These are phyloP conservation scores for Stylophora pistillata DNA, from an alignment of 64 coral and sea anemone genomes.

Conservation along the genomic window DNA sequence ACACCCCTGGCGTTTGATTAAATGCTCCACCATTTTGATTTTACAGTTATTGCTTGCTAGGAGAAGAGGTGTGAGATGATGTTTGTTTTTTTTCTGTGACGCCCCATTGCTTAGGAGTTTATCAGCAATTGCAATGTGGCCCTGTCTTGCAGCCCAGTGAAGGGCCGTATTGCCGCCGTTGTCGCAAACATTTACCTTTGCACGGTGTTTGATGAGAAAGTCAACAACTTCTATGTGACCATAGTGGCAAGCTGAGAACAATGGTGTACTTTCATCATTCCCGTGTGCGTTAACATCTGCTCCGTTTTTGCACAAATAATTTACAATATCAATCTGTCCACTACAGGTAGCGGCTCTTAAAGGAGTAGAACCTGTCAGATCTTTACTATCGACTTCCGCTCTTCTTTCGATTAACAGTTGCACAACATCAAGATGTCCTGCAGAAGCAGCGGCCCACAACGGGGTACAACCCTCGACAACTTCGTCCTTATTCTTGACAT, in stretches of 20 bases:
- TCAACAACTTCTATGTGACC: constrained; percentile 65
- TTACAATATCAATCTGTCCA: constrained; percentile 69
- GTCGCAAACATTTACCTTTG: constrained; percentile 65
- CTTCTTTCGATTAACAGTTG: constrained; percentile 30
- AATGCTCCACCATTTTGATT: constrained; percentile 73
- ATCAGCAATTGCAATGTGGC: constrained; percentile 65
- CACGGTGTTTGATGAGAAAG: constrained; percentile 60
- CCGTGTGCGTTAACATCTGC: constrained; percentile 77
- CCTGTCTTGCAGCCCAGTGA: constrained; percentile 68
- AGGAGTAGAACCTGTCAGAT: constrained; percentile 45
- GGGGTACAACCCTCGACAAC: constrained; percentile 45
- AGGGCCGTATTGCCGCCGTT: constrained; percentile 73
- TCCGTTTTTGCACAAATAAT: constrained; percentile 59
- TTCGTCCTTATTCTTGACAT: constrained; percentile 57
- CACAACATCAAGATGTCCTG: constrained; percentile 48
- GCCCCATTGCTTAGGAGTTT: constrained; percentile 45
- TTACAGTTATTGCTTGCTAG: constrained; percentile 85
- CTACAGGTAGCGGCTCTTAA: constrained; percentile 39
- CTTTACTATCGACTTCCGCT: constrained; percentile 42
- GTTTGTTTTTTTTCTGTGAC: constrained; percentile 52
- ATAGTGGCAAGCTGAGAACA: constrained; percentile 84
- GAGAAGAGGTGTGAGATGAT: constrained; percentile 32
- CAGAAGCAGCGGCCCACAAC: constrained; percentile 53
- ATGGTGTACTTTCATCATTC: constrained; percentile 79
- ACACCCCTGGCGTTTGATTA: constrained; percentile 56